These are phyloP conservation scores for Grallaria varia DNA, from an alignment of 2,113 vertebrate genomes.

Conservation along the genomic window DNA sequence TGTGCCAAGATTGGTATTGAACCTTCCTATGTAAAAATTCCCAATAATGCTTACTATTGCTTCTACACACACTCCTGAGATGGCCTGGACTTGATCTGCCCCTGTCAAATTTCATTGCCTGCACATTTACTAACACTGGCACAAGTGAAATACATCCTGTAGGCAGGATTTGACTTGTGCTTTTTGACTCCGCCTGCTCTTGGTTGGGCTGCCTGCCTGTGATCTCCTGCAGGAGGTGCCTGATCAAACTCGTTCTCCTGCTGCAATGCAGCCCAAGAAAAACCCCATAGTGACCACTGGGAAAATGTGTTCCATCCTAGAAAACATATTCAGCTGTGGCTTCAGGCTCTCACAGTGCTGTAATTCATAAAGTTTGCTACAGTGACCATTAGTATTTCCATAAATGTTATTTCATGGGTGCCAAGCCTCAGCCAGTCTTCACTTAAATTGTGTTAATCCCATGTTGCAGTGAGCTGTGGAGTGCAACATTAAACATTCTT, in stretches of 20 bases:
- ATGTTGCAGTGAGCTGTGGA: neutral
- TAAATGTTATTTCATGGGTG: neutral
- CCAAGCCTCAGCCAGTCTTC: neutral
- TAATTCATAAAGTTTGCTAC: neutral
- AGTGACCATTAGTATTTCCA: neutral
- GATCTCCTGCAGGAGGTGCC: neutral
- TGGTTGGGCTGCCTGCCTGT: too few species aligned
- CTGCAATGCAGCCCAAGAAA: neutral
- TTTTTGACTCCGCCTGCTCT: neutral
- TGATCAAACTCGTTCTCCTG: neutral
- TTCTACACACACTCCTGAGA: neutral
- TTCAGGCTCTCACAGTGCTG: neutral
- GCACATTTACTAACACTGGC: neutral
- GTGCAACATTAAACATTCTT: neutral
- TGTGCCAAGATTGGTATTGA: neutral
- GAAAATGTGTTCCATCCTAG: neutral
- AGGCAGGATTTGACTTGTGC: neutral
- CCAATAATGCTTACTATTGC: neutral
- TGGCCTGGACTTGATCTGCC: neutral
- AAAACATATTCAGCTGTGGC: neutral
- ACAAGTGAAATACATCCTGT: neutral
- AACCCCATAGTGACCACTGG: neutral
- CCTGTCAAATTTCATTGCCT: neutral
- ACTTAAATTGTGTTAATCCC: neutral
- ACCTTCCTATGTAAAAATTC: neutral